Base-by-base conservation (phyloP, 64 coral and sea anemone genomes). In the Stichodactyla helianthus region DNA sequence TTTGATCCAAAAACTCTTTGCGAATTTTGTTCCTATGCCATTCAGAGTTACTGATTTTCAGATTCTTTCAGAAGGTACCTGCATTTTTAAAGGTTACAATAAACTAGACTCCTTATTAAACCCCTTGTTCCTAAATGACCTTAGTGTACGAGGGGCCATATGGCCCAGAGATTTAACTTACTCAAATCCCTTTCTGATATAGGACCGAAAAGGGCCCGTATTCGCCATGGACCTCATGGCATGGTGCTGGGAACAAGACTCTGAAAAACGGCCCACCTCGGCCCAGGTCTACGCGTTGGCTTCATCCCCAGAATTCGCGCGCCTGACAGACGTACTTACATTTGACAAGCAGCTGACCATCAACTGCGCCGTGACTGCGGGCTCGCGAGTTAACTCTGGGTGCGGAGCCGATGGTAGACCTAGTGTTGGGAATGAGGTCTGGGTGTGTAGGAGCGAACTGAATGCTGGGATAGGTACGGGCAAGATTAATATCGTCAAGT, bases 191-290 rank as follows among this genome's bases (percentile, higher is more conserved):
- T 28, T 12, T 74, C 68, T 74, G 20, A 27, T 31, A 74, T 74
- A 99, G 97, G 93, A 99, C 76, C 94, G 91, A 22, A 94, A 94
- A 28, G 97, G 93, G 17, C 93, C 97, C 16, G 97, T 99, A 18
- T 93, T 91, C 28, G 93, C 91, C 7, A 59, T 99, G 59, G 97
- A 99, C 83, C 74, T 99, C 5, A 99, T 99, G 97, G 86, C 93
- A 3, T 95, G 97, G 93, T 99, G 97, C 31, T 99, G 97, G 97
- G 83, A 94, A 52, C 93, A 94, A 11, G 93, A 99, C 22, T 89
- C 97, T 10, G 97, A 99, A 10, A 82, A 88, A 14, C 89, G 97
- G 60, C 97, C 97, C 2, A 71, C 97, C 1, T 90, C 90, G 4
- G 85, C 86, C 57, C 93, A 99, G 31, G 85, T 99, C 55, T 99